A percentile compares a stretch with the other conserved stretches of the same genome.
Evolutionary conservation across 2,888 invertebrate species (phyloP).

Genomic region (Theretra japonica): DNA sequence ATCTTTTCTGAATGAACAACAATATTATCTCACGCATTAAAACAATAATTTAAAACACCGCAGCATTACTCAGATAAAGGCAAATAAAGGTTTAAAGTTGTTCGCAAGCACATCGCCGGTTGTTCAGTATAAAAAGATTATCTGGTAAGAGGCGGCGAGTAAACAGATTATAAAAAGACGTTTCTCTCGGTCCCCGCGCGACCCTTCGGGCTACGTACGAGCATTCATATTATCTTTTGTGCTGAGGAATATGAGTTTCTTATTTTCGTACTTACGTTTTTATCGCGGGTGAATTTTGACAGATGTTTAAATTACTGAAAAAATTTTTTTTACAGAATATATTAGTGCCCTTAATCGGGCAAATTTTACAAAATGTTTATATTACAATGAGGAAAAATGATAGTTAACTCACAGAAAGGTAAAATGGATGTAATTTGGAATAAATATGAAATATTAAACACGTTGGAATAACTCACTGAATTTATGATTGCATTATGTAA

Average conservation of each 20-base stretch:
- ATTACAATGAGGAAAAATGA: too few relatives aligned
- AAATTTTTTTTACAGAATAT: not conserved
- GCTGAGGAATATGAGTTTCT: constrained; percentile 32
- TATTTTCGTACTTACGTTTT: constrained; percentile 36
- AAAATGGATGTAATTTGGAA: too few relatives aligned
- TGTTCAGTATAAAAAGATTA: constrained; percentile 75
- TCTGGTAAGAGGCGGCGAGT: constrained; percentile 71
- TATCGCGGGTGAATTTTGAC: constrained; percentile 22
- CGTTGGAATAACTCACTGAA: too few relatives aligned
- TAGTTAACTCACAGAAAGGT: too few relatives aligned
- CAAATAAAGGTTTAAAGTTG: constrained; percentile 20
- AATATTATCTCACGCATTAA: not conserved
- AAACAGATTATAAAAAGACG: constrained; percentile 82
- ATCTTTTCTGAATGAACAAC: too few relatives aligned
- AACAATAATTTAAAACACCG: not conserved
- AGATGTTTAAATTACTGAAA: not conserved
- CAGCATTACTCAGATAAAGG: constrained; percentile 13
- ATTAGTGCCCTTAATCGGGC: not conserved
- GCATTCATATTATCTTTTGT: constrained; percentile 47
- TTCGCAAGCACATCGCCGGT: constrained; percentile 62
- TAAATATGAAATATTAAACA: too few relatives aligned
- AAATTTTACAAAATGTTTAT: not conserved
- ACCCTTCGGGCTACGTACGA: constrained; percentile 58
- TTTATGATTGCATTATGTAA: too few relatives aligned
- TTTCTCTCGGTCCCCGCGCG: constrained; percentile 54